Conservation (phyloP, 2,888 invertebrate species). For the Cheilosia vulpina region DNA sequence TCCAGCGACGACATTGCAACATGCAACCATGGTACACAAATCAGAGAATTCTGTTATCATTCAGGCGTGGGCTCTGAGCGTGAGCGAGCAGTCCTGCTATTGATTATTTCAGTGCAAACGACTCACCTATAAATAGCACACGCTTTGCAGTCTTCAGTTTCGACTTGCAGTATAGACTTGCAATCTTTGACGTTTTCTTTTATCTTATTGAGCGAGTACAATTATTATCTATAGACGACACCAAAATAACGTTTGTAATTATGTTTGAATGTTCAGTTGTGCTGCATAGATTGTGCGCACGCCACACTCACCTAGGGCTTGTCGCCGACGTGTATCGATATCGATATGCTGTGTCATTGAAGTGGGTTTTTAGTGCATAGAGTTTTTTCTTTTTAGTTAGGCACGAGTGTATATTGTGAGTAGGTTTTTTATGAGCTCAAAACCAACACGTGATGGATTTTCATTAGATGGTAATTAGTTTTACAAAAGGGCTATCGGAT, state of each 20-base stretch:
- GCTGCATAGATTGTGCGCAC: not conserved
- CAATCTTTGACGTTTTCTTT: slow-evolving; percentile 12
- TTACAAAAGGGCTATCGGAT: not conserved
- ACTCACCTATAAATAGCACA: slow-evolving; percentile 39
- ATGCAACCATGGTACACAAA: not conserved
- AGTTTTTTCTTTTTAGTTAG: not conserved
- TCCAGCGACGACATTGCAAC: slow-evolving; percentile 27
- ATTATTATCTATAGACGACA: slow-evolving; percentile 29
- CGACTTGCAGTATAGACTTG: not conserved
- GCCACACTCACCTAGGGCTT: not conserved
- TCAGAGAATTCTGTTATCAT: slow-evolving; percentile 36
- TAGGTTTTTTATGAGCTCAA: not conserved
- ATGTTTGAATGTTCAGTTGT: slow-evolving; percentile 17
- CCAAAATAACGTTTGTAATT: slow-evolving; percentile 26
- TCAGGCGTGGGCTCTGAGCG: not conserved
- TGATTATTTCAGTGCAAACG: slow-evolving; percentile 34
- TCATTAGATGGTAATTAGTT: not conserved
- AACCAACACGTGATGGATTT: not conserved
- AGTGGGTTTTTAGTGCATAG: slow-evolving; percentile 4
- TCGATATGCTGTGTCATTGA: not conserved
- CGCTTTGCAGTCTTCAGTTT: not conserved
- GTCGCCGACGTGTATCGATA: not conserved
- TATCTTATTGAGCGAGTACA: slow-evolving; percentile 41
- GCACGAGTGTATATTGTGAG: not conserved
- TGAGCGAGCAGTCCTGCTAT: slow-evolving; percentile 5